Base-by-base conservation (phyloP, 2,113 vertebrate species). In the Marmota monax region DNA sequence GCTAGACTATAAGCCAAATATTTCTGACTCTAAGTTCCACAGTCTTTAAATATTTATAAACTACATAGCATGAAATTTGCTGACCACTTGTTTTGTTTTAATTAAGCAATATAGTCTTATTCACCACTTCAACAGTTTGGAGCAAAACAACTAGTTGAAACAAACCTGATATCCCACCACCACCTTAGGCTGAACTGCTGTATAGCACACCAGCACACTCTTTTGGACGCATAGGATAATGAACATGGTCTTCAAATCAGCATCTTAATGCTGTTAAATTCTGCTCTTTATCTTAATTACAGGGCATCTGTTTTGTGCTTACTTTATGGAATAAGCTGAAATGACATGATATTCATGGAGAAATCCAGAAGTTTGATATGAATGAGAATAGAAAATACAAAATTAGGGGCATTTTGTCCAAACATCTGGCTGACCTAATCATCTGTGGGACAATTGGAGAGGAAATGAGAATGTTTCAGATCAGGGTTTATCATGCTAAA, bases 201-300 rank as follows among this genome's bases (percentile, higher is more conserved):
- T 6, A n/a, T 10, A 92, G 98, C 51, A 29, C 97, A 32, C 61
- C 92, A 97, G 97, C 94, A 74, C 98, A 73, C 97, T 92, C 98
- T 98, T 37, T 97, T 98, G 98, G 97, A 73, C 22, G 58, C 32
- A 74, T n/a, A 45, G 67, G 83, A 79, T 84, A 97, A 58, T 27
- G 67, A 92, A 74, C 42, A 8, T 53, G 56, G 51, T 56, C 86
- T 78, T 0, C 63, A 37, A 37, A 48, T 22, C n/a, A 29, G 56
- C 2, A 2, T 7, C 56, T 63, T 34, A 37, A 70, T 51, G 9
- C 73, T 61, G 78, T 32, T 97, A 27, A 85, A 65, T 83, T 72
- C 32, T 34, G 7, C n/a, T 72, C 12, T 85, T 96, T 58, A 73
- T 39, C 67, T 84, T 65, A 65, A 18, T n/a, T 18, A 17, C 20